Base-by-base conservation (phyloP, 2,888 invertebrate species). In the Listrodromus nycthemerus region DNA sequence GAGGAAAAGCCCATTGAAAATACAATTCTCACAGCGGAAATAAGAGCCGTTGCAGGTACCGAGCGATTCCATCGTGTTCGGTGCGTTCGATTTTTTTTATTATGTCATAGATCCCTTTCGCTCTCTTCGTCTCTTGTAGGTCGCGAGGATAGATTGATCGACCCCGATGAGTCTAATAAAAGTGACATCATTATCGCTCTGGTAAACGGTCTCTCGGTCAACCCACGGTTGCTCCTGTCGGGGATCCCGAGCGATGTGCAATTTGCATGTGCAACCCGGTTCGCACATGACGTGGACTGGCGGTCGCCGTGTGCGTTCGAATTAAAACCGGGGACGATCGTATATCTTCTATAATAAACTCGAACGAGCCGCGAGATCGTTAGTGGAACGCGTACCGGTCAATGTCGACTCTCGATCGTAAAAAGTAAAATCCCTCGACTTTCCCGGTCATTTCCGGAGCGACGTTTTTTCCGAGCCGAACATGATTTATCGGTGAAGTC, bases 161-260 rank as follows among this genome's bases (percentile, higher is more conserved):
- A 90, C 90, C 90, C 88, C 90, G 91, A 91, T 92, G 89, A 91
- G 90, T 87, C 90, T 91, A 92, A 92, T 92, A 91, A 92, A 91
- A 90, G 89, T 91, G 91, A 91, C 92, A 91, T 91, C 88, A 89
- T 91, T 91, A 90, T 89, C 88, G 88, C 87, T 85, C 83, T 65
- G 80, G 86, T 89, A 80, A 81, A 78, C 66, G 70, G 84, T 19
- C 74, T 80, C 67, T 70, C 70, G 55, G 33, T 37, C 76, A 79
- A 73, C 7, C 78, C 41, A 24, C 74, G 63, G 30, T 33, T 21
- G 61, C 45, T 30, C n/a, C 71, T 45, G 33, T 6, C 24, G 71
- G 61, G 48, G n/a, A 30, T 27, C 19, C 41, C 50, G 27, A 50
- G 21, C 70, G 55, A 33, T 30, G 63, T 48, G 78, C 74, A 78